phyloP scores from a whole-genome alignment of 2,888 invertebrate species.

The Empis stercorea region DNA sequence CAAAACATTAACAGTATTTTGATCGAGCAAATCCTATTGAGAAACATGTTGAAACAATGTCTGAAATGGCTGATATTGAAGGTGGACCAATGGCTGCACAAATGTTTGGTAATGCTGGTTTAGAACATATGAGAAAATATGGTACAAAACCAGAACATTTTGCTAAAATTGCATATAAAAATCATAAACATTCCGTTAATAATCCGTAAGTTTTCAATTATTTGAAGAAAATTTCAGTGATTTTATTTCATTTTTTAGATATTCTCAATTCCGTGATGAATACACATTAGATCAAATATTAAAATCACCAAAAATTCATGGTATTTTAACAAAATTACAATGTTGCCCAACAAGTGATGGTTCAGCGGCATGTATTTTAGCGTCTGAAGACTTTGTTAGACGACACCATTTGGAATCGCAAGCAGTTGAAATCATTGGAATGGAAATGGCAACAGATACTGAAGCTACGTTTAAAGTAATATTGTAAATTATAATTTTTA shows the following conservation, averaged over 20 bases:
- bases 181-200: slow-evolving; percentile 91
- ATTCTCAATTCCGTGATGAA: slow-evolving; percentile 88
- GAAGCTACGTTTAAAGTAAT: slow-evolving; percentile 70
- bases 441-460: slow-evolving; percentile 94
- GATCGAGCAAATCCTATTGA: slow-evolving; percentile 86
- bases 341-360: slow-evolving; percentile 99
- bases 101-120: slow-evolving; percentile 91
- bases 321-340: slow-evolving; percentile 87
- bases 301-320: slow-evolving; percentile 77
- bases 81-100: slow-evolving; percentile 84
- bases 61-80: slow-evolving; percentile 66
- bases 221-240: not conserved
- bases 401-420: slow-evolving; percentile 65
- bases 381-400: slow-evolving; percentile 81
- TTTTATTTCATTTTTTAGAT: slow-evolving; percentile 37
- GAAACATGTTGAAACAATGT: slow-evolving; percentile 74
- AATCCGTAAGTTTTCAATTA: slow-evolving; percentile 71
- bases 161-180: slow-evolving; percentile 96
- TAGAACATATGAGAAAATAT: slow-evolving; percentile 72
- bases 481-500: slow-evolving; percentile 54
- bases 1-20: slow-evolving; percentile 44
- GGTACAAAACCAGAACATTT: slow-evolving; percentile 87
- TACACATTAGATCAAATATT: slow-evolving; percentile 84
- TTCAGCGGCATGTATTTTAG: slow-evolving; percentile 85
- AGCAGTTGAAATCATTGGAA: slow-evolving; percentile 91